Evolutionary conservation across 2,888 invertebrate genomes (phyloP).

Genomic region (Lycaena phlaeas): DNA sequence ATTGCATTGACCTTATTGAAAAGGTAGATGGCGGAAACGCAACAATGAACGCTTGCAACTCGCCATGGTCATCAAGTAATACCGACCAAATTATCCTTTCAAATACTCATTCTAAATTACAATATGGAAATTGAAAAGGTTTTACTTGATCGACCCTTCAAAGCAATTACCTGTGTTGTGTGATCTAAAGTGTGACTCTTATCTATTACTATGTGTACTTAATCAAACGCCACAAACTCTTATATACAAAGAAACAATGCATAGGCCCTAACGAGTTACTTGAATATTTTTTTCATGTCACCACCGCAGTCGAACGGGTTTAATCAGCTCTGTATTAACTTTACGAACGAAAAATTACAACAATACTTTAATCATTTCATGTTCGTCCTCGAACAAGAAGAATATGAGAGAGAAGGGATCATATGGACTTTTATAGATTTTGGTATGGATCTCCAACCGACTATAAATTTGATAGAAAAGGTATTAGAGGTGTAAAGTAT

Average conservation of each 20-base stretch:
- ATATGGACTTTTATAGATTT: constrained; percentile 95
- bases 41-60: constrained; percentile 65
- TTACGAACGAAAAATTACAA: constrained; percentile 95
- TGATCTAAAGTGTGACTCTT: constrained; percentile 37
- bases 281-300: constrained; percentile 43
- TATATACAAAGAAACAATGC: constrained; percentile 24
- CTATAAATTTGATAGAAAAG: constrained; percentile 94
- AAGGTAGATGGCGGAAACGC: constrained; percentile 82
- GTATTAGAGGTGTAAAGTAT: constrained; percentile 64
- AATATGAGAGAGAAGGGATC: constrained; percentile 93
- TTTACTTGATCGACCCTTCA: constrained; percentile 47
- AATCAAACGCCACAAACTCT: constrained; percentile 28
- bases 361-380: constrained; percentile 98
- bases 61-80: constrained; percentile 54
- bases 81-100: constrained; percentile 22
- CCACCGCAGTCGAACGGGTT: constrained; percentile 88
- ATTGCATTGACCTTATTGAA: constrained; percentile 96
- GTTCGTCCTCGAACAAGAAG: constrained; percentile 96
- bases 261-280: constrained; percentile 22
- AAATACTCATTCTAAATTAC: constrained; percentile 5
- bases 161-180: constrained; percentile 50
- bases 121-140: constrained; percentile 21
- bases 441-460: constrained; percentile 93
- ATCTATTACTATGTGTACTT: constrained; percentile 25
- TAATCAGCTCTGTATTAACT: constrained; percentile 97